Evolutionary conservation across 2,888 invertebrate genomes (phyloP), one percentile per base, ranked within the genome.

Genomic region (Andrena trimmerana): DNA sequence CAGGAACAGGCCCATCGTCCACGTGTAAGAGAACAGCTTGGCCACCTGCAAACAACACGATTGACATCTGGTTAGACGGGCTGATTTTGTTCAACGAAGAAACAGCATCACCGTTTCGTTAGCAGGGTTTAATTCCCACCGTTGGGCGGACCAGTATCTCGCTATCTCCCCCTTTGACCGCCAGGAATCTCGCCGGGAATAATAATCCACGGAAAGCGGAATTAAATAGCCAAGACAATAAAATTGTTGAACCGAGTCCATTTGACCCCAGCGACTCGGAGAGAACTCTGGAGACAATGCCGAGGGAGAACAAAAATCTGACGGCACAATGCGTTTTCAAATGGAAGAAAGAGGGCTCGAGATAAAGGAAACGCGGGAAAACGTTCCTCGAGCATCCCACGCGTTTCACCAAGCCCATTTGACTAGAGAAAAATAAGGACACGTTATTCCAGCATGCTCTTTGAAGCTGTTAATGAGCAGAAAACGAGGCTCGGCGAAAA

Each of bases 1-100:
- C 79, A 96, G 93, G 90, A 96, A 95, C 82, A 94, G 93, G 1
- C 97, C 97, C 94, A 96, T 95, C 7, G 95, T 95, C 97, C 97
- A 97, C 0, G 96, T 95, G 92, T 95, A 96, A 0, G 96, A 96
- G 92, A 96, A 96, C 85, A 96, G 94, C 90, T 96, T 96, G 0
- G 96, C 96, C 85, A 96, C 94, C 96, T 96, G 94, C 20, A 90
- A 57, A 57, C 89, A 81, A 86, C 42, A 83, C 54, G 71, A 63
- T 50, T 29, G 13, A 24, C 6, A 5, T 65, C 42, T 31, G 48
- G 69, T 79, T 57, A 69, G 33, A 36, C 63, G 16, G 27, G 13
- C 20, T 1, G 20, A 33, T 36, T 36, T 33, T 0, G 8, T 36
- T 10, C 16, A 20, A 8, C 1, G 10, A 1, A 10, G 20, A 20